phyloP scores from a whole-genome alignment of 2,113 vertebrate genomes.

The Ondatra zibethicus region DNA sequence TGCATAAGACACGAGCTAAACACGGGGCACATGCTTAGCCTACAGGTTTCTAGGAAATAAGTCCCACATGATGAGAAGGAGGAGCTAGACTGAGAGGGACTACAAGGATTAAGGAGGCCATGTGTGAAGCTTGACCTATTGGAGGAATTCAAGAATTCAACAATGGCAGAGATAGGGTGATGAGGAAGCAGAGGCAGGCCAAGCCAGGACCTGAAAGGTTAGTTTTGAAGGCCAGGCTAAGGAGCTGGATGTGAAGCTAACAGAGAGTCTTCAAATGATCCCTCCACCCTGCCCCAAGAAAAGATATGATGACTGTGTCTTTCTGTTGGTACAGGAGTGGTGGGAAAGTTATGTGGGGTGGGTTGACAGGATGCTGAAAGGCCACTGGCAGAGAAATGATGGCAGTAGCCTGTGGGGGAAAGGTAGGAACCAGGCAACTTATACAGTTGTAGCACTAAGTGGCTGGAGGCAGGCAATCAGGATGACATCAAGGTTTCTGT shows the following conservation, averaged over 20 bases:
- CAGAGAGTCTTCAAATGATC: background rate
- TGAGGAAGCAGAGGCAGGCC: background rate
- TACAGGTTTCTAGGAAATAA: background rate
- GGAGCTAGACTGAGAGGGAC: background rate
- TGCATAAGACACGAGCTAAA: background rate
- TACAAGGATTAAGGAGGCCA: background rate
- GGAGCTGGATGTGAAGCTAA: background rate
- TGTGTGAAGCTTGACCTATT: rapidly evolving
- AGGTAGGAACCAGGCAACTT: rapidly evolving
- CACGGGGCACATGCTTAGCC: background rate
- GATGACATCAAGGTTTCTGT: background rate
- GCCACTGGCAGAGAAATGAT: background rate
- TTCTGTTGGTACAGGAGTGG: rapidly evolving
- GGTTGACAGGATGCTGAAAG: background rate
- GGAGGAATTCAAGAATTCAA: background rate
- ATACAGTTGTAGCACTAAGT: background rate
- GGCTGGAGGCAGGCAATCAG: background rate
- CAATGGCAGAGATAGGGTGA: background rate
- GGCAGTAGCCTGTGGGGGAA: rapidly evolving
- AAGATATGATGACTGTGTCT: background rate
- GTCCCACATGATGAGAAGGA: background rate
- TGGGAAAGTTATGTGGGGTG: background rate
- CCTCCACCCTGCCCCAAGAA: background rate
- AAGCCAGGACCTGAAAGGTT: background rate
- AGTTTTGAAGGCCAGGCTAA: background rate